Evolutionary conservation across 2,888 invertebrate genomes (phyloP).

Genomic region (Dione juno): DNA sequence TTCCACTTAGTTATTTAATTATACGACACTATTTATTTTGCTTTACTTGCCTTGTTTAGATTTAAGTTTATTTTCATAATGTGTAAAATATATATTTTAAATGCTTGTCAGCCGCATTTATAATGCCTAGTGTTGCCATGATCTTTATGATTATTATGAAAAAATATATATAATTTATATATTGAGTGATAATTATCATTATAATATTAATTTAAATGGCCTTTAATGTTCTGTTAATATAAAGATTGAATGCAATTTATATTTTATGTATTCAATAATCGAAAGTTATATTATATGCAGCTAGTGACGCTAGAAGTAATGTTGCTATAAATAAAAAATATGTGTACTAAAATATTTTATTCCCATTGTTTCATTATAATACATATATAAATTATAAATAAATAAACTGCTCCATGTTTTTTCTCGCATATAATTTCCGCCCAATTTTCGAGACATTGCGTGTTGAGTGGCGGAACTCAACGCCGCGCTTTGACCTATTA

Average conservation of each 20-base stretch:
- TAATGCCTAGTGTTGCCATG: constrained; percentile 15
- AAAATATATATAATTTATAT: not conserved
- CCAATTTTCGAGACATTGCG: too few relatives aligned
- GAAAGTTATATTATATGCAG: constrained; percentile 1
- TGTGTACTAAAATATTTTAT: constrained; percentile 7
- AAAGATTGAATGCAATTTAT: not conserved
- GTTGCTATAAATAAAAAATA: constrained; percentile 17
- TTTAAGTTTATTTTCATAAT: constrained; percentile 16
- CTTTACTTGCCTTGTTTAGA: constrained; percentile 26
- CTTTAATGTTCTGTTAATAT: not conserved
- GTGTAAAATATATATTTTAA: not conserved
- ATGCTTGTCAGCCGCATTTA: constrained; percentile 1
- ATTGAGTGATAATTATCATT: not conserved
- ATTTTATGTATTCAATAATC: not conserved
- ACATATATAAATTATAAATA: too few relatives aligned
- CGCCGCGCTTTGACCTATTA: too few relatives aligned
- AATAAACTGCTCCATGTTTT: too few relatives aligned
- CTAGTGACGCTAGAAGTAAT: constrained; percentile 11
- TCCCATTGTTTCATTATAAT: not conserved
- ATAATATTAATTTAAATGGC: not conserved
- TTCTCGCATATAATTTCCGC: too few relatives aligned
- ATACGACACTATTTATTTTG: constrained; percentile 39
- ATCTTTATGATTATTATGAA: not conserved
- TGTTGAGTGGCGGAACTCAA: too few relatives aligned
- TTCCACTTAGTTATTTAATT: constrained; percentile 23